phyloP scores from a whole-genome alignment of 2,113 vertebrate genomes.

The Lonchura striata region DNA sequence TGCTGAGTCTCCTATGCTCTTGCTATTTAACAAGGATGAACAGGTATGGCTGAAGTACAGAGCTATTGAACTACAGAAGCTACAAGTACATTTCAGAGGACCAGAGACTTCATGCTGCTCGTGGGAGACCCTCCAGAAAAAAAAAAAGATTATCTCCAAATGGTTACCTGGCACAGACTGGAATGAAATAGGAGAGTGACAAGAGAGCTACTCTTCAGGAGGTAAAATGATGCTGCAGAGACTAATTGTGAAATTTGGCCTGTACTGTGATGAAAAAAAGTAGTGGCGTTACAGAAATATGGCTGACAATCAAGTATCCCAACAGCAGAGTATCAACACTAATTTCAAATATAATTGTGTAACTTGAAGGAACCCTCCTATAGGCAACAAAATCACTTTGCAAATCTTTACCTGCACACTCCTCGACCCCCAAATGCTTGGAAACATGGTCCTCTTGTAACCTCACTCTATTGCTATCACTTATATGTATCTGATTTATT shows the following conservation, averaged over 20 bases:
- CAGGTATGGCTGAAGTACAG: not conserved
- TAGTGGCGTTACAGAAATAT: not conserved
- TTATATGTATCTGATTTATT: not conserved
- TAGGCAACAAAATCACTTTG: not conserved
- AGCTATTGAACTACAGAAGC: not conserved
- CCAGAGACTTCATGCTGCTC: not conserved
- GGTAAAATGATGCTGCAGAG: not conserved
- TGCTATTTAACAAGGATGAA: not conserved
- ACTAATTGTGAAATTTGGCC: not conserved
- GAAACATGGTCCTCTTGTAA: not conserved
- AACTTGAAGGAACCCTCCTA: not conserved
- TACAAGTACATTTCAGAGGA: not conserved
- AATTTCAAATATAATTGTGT: not conserved
- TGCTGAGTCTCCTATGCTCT: not conserved
- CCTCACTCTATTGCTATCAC: not conserved
- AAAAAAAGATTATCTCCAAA: not conserved
- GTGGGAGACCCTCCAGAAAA: not conserved
- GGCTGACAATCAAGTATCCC: not conserved
- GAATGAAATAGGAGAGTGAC: not conserved
- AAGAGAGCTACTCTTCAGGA: not conserved
- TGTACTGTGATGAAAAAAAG: not conserved
- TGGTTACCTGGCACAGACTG: not conserved
- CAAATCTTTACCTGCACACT: not conserved
- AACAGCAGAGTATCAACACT: not conserved
- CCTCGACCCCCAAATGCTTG: accelerated